Evolutionary conservation across 2,888 invertebrate genomes (phyloP).

Genomic region (Lumbricus terrestris): DNA sequence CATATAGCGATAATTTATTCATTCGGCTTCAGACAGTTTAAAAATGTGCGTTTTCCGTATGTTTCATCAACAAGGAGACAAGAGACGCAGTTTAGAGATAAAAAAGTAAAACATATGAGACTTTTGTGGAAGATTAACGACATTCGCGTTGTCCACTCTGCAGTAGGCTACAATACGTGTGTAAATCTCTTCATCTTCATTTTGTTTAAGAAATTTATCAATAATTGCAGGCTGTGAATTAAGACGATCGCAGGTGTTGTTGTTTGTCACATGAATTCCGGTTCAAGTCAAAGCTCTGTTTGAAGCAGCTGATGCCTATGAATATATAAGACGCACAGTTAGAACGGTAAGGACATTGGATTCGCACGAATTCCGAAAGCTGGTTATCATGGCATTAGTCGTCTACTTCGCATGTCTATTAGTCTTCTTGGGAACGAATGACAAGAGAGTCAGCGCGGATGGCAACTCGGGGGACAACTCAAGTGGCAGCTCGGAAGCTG

Average conservation of each 20-base stretch:
- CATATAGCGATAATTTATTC: too few relatives aligned
- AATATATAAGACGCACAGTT: not conserved
- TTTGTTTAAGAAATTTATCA: not conserved
- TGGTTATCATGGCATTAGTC: not conserved
- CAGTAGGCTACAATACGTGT: too few relatives aligned
- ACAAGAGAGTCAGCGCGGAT: not conserved
- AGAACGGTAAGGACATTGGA: not conserved
- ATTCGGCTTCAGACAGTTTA: too few relatives aligned
- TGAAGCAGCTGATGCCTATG: not conserved
- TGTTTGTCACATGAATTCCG: not conserved
- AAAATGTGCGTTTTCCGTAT: too few relatives aligned
- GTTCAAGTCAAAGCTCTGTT: not conserved
- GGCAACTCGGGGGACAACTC: too few relatives aligned
- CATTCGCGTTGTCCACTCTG: too few relatives aligned
- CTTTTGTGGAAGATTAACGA: too few relatives aligned
- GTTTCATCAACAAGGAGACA: too few relatives aligned
- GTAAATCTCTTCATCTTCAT: not conserved
- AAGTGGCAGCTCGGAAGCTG: too few relatives aligned
- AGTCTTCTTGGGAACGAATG: not conserved
- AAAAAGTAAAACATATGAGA: too few relatives aligned
- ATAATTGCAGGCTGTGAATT: not conserved
- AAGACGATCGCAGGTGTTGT: not conserved
- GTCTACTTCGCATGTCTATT: not conserved
- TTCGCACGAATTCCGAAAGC: not conserved
- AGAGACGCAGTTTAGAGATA: too few relatives aligned